phyloP scores from a whole-genome alignment of 2,888 invertebrate species.

The Ernsta delagoae region DNA sequence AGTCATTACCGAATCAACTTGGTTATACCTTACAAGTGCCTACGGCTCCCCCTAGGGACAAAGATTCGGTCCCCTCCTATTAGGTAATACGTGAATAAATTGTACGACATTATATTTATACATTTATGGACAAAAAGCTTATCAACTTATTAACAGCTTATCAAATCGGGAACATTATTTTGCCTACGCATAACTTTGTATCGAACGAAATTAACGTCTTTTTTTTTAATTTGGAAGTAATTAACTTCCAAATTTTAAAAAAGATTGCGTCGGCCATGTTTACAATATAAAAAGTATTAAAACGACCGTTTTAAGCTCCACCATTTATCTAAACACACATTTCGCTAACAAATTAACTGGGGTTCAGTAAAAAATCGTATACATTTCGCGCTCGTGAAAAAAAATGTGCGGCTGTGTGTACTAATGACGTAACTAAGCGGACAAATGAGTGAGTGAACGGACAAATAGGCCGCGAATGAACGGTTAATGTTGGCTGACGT shows the following conservation, averaged over 20 bases:
- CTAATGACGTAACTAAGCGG: slow-evolving; percentile 47
- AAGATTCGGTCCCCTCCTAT: too few relatives aligned
- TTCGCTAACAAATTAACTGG: slow-evolving; percentile 43
- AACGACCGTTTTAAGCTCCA: slow-evolving; percentile 30
- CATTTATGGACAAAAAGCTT: too few relatives aligned
- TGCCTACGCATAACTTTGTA: too few relatives aligned
- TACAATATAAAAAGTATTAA: slow-evolving; percentile 5
- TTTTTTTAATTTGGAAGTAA: too few relatives aligned
- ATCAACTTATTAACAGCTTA: too few relatives aligned
- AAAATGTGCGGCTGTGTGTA: slow-evolving; percentile 41
- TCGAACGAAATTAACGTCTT: too few relatives aligned
- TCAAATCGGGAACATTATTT: too few relatives aligned
- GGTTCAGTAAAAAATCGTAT: slow-evolving; percentile 43
- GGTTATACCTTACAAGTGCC: too few relatives aligned
- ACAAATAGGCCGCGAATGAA: slow-evolving; percentile 47
- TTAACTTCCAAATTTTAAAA: slow-evolving; percentile 20
- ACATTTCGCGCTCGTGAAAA: slow-evolving; percentile 38
- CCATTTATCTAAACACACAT: slow-evolving; percentile 37
- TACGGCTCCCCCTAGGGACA: too few relatives aligned
- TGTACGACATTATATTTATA: too few relatives aligned
- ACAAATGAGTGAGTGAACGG: slow-evolving; percentile 44
- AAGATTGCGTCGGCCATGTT: slow-evolving; percentile 11
- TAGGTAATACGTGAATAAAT: too few relatives aligned
- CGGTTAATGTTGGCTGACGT: slow-evolving; percentile 47
- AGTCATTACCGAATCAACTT: too few relatives aligned